phyloP scores from a whole-genome alignment of 92 coral and sea anemone genomes.

The Porites rus region DNA sequence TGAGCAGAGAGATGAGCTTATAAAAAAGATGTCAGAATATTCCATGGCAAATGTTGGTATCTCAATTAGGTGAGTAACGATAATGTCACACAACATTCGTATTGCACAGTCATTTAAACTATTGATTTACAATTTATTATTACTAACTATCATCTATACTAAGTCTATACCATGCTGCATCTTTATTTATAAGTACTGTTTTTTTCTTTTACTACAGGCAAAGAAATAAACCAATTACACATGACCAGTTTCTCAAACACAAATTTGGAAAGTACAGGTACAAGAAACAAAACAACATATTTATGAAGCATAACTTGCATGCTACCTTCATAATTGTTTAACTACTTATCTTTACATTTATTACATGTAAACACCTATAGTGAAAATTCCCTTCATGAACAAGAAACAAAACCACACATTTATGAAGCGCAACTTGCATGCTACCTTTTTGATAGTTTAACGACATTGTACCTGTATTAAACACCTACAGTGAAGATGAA shows the following conservation, averaged over 20 bases:
- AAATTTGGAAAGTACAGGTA: constrained; percentile 98
- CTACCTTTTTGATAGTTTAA: no score
- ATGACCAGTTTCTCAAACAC: constrained; percentile 88
- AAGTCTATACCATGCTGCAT: background rate
- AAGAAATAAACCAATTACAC: constrained; percentile 89
- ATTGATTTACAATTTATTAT: no score
- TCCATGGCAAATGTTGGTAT: constrained; percentile 91
- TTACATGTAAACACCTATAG: no score
- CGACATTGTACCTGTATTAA: background rate
- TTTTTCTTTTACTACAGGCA: constrained; percentile 57
- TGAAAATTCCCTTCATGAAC: constrained; percentile 43
- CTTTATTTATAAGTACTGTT: background rate
- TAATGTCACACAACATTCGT: no score
- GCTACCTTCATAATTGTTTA: background rate
- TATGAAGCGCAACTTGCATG: background rate
- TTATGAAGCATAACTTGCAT: background rate
- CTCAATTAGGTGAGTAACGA: constrained; percentile 71
- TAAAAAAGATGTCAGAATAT: constrained; percentile 92
- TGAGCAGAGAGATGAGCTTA: constrained; percentile 89
- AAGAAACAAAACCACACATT: background rate
- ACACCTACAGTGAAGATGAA: constrained; percentile 85
- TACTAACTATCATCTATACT: no score
- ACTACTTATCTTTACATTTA: background rate
- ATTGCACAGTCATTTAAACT: no score
- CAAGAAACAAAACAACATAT: background rate